A percentile compares a stretch with the other conserved stretches of the same genome.
These are phyloP conservation scores for Ceyx melanurus DNA, from an alignment of 2,113 vertebrate genomes.

Conservation along the genomic window DNA sequence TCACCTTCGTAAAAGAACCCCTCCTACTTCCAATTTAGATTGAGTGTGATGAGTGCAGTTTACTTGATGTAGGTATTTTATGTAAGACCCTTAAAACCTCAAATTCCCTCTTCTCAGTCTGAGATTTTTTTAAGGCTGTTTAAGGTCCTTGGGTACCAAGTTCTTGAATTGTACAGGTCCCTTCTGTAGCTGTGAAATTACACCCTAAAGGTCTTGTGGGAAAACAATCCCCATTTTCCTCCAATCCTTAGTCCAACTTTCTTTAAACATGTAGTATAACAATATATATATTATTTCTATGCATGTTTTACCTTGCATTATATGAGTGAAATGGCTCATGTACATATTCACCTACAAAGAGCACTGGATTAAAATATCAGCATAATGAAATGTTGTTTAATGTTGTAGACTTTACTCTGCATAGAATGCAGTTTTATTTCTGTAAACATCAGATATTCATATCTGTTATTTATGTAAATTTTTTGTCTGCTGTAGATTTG, in stretches of 20 bases:
- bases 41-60: background rate
- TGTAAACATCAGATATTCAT: conserved; percentile 42
- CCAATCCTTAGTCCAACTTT: background rate
- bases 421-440: conserved; percentile 21
- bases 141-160: background rate
- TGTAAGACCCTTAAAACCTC: background rate
- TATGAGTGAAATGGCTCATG: background rate
- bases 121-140: background rate
- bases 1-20: background rate
- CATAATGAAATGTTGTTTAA: background rate
- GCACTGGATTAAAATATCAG: background rate
- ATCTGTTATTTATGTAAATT: conserved; percentile 58
- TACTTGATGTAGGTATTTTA: background rate
- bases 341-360: background rate
- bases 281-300: background rate
- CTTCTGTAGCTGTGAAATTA: background rate
- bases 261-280: background rate
- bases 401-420: background rate
- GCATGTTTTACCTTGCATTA: background rate
- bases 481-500: conserved; percentile 42
- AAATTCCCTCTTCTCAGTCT: background rate
- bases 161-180: background rate
- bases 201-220: background rate
- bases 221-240: background rate
- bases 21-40: background rate